Evolutionary conservation across 2,888 invertebrate species (phyloP).

Genomic region (Philereme vetulata): DNA sequence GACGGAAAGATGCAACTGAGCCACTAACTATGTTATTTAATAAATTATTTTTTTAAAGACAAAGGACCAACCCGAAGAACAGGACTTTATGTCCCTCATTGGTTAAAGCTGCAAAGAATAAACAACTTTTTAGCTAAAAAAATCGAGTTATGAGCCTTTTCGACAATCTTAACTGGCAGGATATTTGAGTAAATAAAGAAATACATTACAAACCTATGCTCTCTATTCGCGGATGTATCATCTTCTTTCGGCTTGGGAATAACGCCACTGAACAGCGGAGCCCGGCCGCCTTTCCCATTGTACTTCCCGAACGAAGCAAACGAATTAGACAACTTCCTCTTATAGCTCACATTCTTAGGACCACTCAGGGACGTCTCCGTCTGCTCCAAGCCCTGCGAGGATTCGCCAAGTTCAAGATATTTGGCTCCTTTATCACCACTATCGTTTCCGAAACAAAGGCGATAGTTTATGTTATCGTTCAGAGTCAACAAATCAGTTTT

Average conservation of each 20-base stretch:
- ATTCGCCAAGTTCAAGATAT: constrained; percentile 62
- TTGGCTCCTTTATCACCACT: constrained; percentile 59
- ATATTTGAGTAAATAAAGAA: constrained; percentile 2
- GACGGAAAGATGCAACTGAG: no score
- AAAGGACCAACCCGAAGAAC: no score
- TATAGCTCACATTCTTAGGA: constrained; percentile 62
- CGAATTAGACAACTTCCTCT: constrained; percentile 60
- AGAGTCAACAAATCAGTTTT: constrained; percentile 82
- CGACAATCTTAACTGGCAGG: neutral
- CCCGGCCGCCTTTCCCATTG: constrained; percentile 53
- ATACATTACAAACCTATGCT: constrained; percentile 61
- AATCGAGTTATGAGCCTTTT: no score
- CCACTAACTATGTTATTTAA: neutral
- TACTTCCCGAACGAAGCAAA: constrained; percentile 72
- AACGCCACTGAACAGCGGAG: constrained; percentile 67
- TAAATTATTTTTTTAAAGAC: neutral
- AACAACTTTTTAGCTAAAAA: no score
- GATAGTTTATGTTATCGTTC: constrained; percentile 80
- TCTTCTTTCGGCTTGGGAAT: constrained; percentile 66
- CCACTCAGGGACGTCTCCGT: constrained; percentile 74
- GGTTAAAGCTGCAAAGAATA: no score
- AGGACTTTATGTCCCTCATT: no score
- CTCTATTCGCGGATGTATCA: constrained; percentile 55
- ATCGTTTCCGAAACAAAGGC: constrained; percentile 68
- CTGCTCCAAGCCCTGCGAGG: constrained; percentile 61